Conservation (phyloP, 2,797 vertebrate species). For the Aphelocoma californica region DNA sequence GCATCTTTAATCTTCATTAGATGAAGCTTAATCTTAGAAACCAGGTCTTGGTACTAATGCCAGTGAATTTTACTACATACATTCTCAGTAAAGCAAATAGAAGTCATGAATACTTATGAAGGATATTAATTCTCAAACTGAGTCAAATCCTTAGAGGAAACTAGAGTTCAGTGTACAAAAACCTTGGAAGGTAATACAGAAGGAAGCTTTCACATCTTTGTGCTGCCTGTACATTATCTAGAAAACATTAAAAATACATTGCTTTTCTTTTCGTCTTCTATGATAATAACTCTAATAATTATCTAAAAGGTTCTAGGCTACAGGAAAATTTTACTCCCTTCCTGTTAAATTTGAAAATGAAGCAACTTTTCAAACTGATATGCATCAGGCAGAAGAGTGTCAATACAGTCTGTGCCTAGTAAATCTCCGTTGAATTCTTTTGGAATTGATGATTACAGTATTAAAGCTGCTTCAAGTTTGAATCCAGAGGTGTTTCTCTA, state of each 20-base stretch:
- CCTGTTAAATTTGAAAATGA: not conserved
- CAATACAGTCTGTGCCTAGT: not conserved
- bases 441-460: not conserved
- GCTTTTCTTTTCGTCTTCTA: not conserved
- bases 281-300: not conserved
- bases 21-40: not conserved
- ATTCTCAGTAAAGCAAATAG: not conserved
- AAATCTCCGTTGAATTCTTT: not conserved
- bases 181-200: not conserved
- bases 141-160: not conserved
- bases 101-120: not conserved
- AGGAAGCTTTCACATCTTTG: not conserved
- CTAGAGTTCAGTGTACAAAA: not conserved
- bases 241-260: not conserved
- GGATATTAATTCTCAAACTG: not conserved
- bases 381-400: not conserved
- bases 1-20: not conserved
- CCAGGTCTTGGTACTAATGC: not conserved
- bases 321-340: not conserved
- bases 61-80: not conserved
- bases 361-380: not conserved
- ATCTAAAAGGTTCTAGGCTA: not conserved
- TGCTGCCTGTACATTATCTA: not conserved
- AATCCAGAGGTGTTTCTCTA: not conserved
- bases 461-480: not conserved